Evolutionary conservation across 2,888 invertebrate genomes (phyloP).

Genomic region (Oligia latruncula): DNA sequence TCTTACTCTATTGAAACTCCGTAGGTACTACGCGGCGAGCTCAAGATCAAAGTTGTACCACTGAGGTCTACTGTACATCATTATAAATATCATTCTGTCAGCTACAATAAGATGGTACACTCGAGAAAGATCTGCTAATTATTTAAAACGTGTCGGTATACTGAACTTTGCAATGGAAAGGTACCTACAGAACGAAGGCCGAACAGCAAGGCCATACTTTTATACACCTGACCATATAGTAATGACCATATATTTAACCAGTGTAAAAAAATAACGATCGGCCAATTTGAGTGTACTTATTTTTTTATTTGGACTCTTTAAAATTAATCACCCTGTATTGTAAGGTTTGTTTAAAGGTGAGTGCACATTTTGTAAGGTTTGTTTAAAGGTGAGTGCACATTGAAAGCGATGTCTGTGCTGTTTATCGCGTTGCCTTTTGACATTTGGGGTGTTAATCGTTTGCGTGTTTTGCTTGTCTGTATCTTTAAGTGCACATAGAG

Average conservation of each 20-base stretch:
- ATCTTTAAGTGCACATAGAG: not conserved
- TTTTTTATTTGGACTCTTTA: slow-evolving; percentile 9
- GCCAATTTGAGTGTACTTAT: not conserved
- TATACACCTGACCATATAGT: slow-evolving; percentile 40
- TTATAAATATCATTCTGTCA: slow-evolving; percentile 9
- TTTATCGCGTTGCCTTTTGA: not conserved
- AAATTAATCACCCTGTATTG: slow-evolving; percentile 6
- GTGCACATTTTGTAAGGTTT: not conserved
- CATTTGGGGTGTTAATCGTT: not conserved
- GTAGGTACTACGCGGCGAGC: not conserved
- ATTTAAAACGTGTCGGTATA: slow-evolving; percentile 57
- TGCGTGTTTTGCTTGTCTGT: not conserved
- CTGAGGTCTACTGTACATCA: not conserved
- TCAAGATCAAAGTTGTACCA: not conserved
- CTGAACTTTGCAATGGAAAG: slow-evolving; percentile 64
- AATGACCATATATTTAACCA: slow-evolving; percentile 27
- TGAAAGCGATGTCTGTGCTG: not conserved
- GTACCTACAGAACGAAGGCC: slow-evolving; percentile 59
- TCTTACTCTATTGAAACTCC: no score
- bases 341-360: slow-evolving; percentile 19
- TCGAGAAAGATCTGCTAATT: slow-evolving; percentile 54
- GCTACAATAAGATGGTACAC: slow-evolving; percentile 29
- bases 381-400: slow-evolving; percentile 10
- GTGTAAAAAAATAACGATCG: slow-evolving; percentile 25
- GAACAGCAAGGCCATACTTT: slow-evolving; percentile 50